A percentile compares a stretch with the other conserved stretches of the same genome.
These are phyloP conservation scores for Hipposideros armiger DNA, from an alignment of 2,113 vertebrate species.

Conservation along the genomic window DNA sequence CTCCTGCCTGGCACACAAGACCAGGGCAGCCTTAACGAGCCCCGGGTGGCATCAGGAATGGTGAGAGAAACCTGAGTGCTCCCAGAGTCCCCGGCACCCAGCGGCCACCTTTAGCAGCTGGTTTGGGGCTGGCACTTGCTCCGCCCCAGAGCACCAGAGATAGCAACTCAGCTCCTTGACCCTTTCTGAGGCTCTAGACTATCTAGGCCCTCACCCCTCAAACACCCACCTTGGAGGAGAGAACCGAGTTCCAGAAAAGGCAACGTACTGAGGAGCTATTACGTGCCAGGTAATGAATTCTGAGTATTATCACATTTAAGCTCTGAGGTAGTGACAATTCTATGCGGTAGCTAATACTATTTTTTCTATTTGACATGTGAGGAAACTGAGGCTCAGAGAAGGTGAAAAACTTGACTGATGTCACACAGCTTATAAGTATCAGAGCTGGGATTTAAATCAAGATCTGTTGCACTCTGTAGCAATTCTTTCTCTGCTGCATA, in stretches of 20 bases:
- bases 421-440: constrained; percentile 38
- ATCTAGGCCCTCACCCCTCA: not conserved
- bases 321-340: not conserved
- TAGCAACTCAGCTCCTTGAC: constrained; percentile 2
- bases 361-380: not conserved
- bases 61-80: constrained; percentile 80
- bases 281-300: not conserved
- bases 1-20: constrained; percentile 56
- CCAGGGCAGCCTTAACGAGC: constrained; percentile 77
- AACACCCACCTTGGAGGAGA: not conserved
- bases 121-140: constrained; percentile 57
- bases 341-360: not conserved
- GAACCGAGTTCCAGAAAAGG: constrained; percentile 13
- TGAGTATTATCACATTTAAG: not conserved
- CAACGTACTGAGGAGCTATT: not conserved
- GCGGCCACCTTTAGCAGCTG: constrained; percentile 71
- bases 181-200: not conserved
- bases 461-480: not conserved
- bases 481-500: constrained; percentile 14
- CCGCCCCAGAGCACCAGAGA: not conserved
- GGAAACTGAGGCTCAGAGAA: constrained; percentile 57
- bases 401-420: constrained; percentile 13
- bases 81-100: constrained; percentile 60
- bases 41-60: constrained; percentile 78
- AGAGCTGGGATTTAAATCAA: constrained; percentile 10